Evolutionary conservation across 2,797 vertebrate genomes (phyloP), one percentile per base, ranked within the genome.

Genomic region (Eurystomus glaucurus): DNA sequence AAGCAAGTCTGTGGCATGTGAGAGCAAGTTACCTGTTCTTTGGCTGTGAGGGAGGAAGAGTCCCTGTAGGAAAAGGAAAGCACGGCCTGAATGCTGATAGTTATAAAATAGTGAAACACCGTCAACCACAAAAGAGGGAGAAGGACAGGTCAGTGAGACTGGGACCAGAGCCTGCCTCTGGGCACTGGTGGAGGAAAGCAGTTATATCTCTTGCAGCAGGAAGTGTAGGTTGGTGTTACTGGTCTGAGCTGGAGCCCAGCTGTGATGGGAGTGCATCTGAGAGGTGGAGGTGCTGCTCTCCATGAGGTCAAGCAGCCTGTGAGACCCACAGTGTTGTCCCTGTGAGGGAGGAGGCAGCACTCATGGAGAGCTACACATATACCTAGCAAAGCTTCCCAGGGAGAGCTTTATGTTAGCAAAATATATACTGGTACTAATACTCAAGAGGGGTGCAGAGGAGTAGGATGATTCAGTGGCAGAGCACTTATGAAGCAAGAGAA

Each of bases 1-100:
- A 96, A 92, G 94, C 23, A 97, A 94, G 94, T 96, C 52, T 88
- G 50, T 90, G 22, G 81, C 54, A 71, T 35, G 94, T 85, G n/a
- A 93, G 76, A 88, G 93, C 41, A 96, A 86, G 93, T 96, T 64
- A 71, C 8, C 68, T 46, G 33, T 91, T 94, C 51, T 80, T 75
- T 74, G 57, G 52, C 5, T 58, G 28, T 46, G 68, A 88, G 46
- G 37, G 41, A 88, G 14, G 48, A 15, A 29, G 71, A 64, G 72
- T 64, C 26, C 14, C 60, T 87, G 2, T 29, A 52, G 48, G 52
- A 85, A 92, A 84, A 82, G 16, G 19, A 94, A 91, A 88, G 35
- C 8, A 45, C 61, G 57, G 37, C 11, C 37, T 76, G 58, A 92
- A 77, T 74, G 43, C 19, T 74, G 41, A 21, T 61, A 70, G 62